phyloP scores from a whole-genome alignment of 2,888 invertebrate species.

The Zygogramma bicolorata region DNA sequence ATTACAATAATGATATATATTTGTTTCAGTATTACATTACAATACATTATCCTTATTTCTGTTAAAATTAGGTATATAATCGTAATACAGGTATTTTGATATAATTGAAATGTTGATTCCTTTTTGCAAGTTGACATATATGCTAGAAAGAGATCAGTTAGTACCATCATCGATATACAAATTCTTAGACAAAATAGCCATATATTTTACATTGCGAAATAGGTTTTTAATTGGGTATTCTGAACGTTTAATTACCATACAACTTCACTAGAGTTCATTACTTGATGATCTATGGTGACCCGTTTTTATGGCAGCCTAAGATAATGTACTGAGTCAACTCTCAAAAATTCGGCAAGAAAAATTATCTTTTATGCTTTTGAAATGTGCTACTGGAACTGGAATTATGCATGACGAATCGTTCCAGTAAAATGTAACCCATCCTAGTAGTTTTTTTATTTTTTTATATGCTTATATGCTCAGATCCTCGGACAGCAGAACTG shows the following conservation, averaged over 20 bases:
- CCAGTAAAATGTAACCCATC: no score
- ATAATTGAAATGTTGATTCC: background rate
- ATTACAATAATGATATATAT: conserved; percentile 26
- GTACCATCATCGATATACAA: background rate
- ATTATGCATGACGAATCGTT: no score
- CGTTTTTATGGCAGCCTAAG: background rate
- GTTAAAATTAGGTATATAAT: background rate
- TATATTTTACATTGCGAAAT: background rate
- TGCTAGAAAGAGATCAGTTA: background rate
- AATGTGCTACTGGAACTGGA: no score
- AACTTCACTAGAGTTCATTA: no score
- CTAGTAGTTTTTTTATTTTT: no score
- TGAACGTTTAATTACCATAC: no score
- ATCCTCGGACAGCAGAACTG: no score
- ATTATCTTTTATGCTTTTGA: background rate
- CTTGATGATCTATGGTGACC: background rate
- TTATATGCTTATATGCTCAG: no score
- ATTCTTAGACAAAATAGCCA: background rate
- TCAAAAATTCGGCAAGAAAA: background rate
- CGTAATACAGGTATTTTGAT: background rate
- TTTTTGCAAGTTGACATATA: conserved; percentile 3
- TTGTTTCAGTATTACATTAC: conserved; percentile 18
- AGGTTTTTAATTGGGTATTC: background rate
- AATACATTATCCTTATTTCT: conserved; percentile 5
- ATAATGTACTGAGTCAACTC: background rate